phyloP scores from a whole-genome alignment of 2,797 vertebrate genomes.

The Hyperoplus immaculatus region DNA sequence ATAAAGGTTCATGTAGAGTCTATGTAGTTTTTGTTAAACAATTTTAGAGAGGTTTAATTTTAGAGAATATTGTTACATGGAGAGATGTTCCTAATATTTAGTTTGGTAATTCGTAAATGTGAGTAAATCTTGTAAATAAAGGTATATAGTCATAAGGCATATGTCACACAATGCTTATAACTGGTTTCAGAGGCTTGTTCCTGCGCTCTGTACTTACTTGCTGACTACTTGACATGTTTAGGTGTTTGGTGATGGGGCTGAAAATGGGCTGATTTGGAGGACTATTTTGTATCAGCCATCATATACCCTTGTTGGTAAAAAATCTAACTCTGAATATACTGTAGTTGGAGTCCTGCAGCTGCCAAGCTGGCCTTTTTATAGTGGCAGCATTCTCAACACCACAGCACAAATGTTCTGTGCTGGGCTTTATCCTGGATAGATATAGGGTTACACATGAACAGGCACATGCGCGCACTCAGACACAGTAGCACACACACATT shows the following conservation, averaged over 20 bases:
- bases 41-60: too few species aligned
- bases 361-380: constrained; percentile 74
- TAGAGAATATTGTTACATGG: too few species aligned
- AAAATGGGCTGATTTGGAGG: background rate
- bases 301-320: constrained; percentile 1
- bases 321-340: constrained; percentile 23
- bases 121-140: too few species aligned
- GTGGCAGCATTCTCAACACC: constrained; percentile 75
- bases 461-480: constrained; percentile 8
- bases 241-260: background rate
- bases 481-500: constrained; percentile 28
- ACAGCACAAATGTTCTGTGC: constrained; percentile 69
- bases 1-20: background rate
- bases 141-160: too few species aligned
- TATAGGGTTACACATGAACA: constrained; percentile 63
- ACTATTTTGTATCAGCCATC: background rate
- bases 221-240: background rate
- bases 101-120: too few species aligned
- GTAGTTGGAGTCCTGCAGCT: constrained; percentile 59
- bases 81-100: too few species aligned
- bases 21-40: too few species aligned
- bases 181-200: too few species aligned
- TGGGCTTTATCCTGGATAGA: constrained; percentile 67
- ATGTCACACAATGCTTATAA: too few species aligned
- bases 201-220: too few species aligned